phyloP scores from a whole-genome alignment of 2,888 invertebrate species.

The Xylota sylvarum region DNA sequence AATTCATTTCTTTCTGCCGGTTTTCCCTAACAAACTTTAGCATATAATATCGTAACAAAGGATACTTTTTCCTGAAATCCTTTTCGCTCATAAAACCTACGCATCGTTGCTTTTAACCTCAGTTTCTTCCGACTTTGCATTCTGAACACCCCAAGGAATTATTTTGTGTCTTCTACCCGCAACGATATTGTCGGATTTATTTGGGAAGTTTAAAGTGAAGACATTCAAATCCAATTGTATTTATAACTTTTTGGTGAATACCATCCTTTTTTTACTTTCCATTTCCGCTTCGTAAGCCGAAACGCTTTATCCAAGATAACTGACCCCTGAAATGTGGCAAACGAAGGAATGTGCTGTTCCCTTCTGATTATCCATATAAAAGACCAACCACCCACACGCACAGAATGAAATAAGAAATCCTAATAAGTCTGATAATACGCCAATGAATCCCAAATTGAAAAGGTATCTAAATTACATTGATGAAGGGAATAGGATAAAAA shows the following conservation, averaged over 20 bases:
- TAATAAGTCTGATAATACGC: constrained; percentile 12
- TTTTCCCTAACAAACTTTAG: neutral
- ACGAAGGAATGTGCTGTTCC: neutral
- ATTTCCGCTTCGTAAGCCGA: constrained; percentile 15
- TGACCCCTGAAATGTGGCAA: constrained; percentile 6
- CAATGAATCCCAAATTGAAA: constrained; percentile 15
- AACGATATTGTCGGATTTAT: neutral
- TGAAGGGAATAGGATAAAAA: neutral
- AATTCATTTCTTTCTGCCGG: neutral
- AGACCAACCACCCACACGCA: neutral
- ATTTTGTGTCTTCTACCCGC: neutral
- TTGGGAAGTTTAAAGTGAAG: constrained; percentile 4
- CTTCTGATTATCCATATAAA: neutral
- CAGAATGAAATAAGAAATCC: neutral
- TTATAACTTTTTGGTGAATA: constrained; percentile 11
- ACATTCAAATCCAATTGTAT: constrained; percentile 23
- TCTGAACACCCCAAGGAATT: neutral
- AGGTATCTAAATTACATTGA: neutral
- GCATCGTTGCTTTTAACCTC: neutral
- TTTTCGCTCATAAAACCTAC: constrained; percentile 1
- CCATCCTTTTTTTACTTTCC: neutral
- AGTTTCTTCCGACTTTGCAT: neutral
- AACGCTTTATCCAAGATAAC: neutral
- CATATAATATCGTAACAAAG: neutral
- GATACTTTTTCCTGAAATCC: constrained; percentile 3